These are phyloP conservation scores for Diarsia mendica DNA, from an alignment of 2,888 invertebrate species.

Conservation along the genomic window DNA sequence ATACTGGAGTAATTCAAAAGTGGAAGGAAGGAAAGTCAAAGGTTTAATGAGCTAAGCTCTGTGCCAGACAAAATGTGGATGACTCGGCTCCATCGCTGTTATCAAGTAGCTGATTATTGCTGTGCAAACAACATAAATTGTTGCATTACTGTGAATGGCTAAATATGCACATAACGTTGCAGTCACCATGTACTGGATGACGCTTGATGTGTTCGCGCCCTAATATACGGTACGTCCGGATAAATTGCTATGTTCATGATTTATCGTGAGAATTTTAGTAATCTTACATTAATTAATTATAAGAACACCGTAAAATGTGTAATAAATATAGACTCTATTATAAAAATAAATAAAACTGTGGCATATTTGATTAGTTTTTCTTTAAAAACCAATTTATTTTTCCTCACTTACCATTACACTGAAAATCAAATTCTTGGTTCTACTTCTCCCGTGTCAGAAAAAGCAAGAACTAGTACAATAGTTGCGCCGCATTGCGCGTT, in stretches of 20 bases:
- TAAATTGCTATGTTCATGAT: slow-evolving; percentile 44
- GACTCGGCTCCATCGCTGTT: neutral
- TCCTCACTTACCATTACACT: neutral
- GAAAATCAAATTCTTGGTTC: neutral
- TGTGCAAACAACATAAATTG: neutral
- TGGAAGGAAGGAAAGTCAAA: neutral
- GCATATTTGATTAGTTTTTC: slow-evolving; percentile 43
- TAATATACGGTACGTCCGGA: slow-evolving; percentile 10
- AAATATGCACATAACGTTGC: neutral
- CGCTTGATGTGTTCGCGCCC: neutral
- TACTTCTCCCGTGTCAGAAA: neutral
- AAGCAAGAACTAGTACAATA: too few relatives aligned
- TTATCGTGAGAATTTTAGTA: slow-evolving; percentile 45
- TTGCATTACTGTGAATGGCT: too few relatives aligned
- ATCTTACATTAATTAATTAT: slow-evolving; percentile 46
- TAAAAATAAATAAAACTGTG: slow-evolving; percentile 61
- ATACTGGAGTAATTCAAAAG: neutral
- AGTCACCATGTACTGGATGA: neutral
- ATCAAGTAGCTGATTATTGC: neutral
- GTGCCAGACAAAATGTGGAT: neutral
- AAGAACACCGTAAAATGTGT: slow-evolving; percentile 56
- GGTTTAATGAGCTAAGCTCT: neutral
- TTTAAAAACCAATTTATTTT: neutral
- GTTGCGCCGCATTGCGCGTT: neutral
- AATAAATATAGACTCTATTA: slow-evolving; percentile 56